Evolutionary conservation across 2,113 vertebrate species (phyloP), one percentile per base, ranked within the genome.

Genomic region (Chinchilla lanigera): DNA sequence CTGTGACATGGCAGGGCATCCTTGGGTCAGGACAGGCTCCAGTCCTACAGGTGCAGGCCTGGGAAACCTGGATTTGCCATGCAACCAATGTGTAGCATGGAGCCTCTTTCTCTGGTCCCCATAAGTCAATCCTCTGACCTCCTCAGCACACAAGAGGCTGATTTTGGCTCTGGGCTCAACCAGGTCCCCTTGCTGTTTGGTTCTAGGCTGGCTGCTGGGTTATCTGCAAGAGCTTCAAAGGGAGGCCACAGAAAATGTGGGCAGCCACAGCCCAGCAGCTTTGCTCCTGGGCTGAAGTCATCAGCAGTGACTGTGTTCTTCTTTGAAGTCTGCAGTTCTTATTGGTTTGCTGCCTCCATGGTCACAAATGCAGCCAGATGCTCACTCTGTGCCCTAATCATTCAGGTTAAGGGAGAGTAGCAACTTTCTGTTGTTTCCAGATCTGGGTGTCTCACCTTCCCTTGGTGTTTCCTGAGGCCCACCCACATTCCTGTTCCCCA

Each of bases 1-100:
- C 33, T 33, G 6, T 24, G 44, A 19, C 44, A 0, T 52, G 7
- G 17, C 20, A 24, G 2, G 8, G 16, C 2, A 17, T 4, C 0
- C 7, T 10, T 0, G 1, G 30, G 41, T 16, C 80, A 77, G 56
- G 8, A 47, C 24, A 86, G 84, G 61, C 2, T 16, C 41, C 41
- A 47, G 12, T 3, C 30, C 16, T 26, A 3, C 0, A 52, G 41
- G 0, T 35, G 17, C 35, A n/a, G 35, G 0, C 56, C 41, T 52
- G 38, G 13, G 24, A 50, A 47, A 3, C 33, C 7, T 54, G 86
- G 7, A 17, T 50, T 7, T 35, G 6, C 30, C 17, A 30, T 28
- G 4, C 12, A 7, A 71, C 78, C 24, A 30, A 13, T 33, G 7
- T 13, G 11, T 13, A 52, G 20, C 7, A 4, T 35, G 35, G 50